These are phyloP conservation scores for Prunella fulvescens DNA, from an alignment of 2,113 vertebrate genomes.

Conservation along the genomic window DNA sequence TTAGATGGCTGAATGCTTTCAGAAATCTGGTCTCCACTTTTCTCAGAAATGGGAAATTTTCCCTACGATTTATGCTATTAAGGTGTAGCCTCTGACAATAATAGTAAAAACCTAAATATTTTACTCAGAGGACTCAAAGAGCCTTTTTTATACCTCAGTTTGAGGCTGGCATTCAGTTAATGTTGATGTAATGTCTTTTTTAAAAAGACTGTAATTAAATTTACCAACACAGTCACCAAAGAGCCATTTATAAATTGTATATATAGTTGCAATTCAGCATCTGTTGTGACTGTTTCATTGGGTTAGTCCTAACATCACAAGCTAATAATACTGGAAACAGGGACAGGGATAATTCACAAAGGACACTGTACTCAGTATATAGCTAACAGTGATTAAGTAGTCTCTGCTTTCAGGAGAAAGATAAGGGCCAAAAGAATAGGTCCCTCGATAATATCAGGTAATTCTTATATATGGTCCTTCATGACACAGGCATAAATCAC, in stretches of 20 bases:
- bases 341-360: neutral
- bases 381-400: slow-evolving; percentile 59
- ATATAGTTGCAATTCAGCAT: neutral
- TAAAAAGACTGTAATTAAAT: slow-evolving; percentile 24
- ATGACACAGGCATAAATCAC: slow-evolving; percentile 46
- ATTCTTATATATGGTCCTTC: slow-evolving; percentile 51
- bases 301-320: slow-evolving; percentile 36
- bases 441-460: slow-evolving; percentile 52
- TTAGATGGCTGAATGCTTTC: neutral
- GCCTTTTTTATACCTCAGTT: neutral
- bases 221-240: neutral
- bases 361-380: neutral
- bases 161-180: neutral
- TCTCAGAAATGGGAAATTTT: neutral
- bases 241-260: slow-evolving; percentile 21
- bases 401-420: slow-evolving; percentile 40
- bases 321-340: slow-evolving; percentile 28
- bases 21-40: neutral
- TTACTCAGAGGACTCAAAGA: neutral
- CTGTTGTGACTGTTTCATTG: slow-evolving; percentile 9
- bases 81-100: neutral
- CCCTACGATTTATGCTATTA: neutral
- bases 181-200: slow-evolving; percentile 25
- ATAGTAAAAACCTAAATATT: neutral
- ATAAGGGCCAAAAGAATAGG: slow-evolving; percentile 51